phyloP scores from a whole-genome alignment of 2,797 vertebrate genomes.

The Gila robusta region DNA sequence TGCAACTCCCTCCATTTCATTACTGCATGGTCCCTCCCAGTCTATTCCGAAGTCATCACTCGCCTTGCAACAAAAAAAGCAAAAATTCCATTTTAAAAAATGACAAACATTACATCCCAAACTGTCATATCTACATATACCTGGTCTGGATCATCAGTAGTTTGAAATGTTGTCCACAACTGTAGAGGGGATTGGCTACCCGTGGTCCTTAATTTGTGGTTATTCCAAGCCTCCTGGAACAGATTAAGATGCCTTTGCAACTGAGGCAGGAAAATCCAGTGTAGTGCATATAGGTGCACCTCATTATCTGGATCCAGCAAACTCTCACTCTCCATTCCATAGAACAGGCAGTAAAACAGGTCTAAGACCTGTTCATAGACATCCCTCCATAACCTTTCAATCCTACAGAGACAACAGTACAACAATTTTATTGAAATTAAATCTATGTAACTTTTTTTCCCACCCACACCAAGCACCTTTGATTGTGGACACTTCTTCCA shows the following conservation, averaged over 20 bases:
- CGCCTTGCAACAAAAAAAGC: neutral
- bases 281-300: constrained; percentile 26
- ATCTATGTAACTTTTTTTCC: neutral
- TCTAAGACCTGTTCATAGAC: neutral
- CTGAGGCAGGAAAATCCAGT: constrained; percentile 37
- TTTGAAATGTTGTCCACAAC: constrained; percentile 4
- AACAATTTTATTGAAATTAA: neutral
- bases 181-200: neutral
- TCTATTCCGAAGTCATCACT: constrained; percentile 12
- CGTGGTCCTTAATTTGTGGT: constrained; percentile 26
- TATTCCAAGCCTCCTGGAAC: constrained; percentile 39
- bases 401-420: constrained; percentile 11
- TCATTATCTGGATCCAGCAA: constrained; percentile 40
- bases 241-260: constrained; percentile 28
- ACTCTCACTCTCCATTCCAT: constrained; percentile 16
- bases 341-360: constrained; percentile 34
- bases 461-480: neutral
- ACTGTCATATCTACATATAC: neutral
- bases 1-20: constrained; percentile 4
- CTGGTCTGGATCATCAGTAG: constrained; percentile 5
- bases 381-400: constrained; percentile 40
- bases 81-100: neutral
- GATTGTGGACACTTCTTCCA: constrained; percentile 21
- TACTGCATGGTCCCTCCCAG: constrained; percentile 33
- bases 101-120: neutral